Conservation (phyloP, 2,888 invertebrate genomes). For the Byasa hedistus region DNA sequence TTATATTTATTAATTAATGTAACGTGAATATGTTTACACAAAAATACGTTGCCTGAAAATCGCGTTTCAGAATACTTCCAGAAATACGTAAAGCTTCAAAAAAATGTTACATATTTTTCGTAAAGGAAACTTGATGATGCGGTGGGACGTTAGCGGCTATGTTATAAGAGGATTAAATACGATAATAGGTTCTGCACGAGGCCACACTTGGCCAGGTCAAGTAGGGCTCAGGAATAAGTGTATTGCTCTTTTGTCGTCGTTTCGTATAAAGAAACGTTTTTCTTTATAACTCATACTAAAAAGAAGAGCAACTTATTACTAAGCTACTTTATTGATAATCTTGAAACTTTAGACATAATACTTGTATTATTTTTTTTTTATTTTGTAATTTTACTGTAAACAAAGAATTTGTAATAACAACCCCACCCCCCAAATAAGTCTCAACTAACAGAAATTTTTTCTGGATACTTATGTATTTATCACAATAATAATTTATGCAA, state of each 20-base stretch:
- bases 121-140: neutral
- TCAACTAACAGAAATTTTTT: too few relatives aligned
- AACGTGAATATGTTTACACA: neutral
- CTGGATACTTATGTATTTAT: too few relatives aligned
- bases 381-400: too few relatives aligned
- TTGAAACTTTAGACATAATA: too few relatives aligned
- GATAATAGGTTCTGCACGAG: constrained; percentile 33
- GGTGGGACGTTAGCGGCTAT: constrained; percentile 3
- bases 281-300: too few relatives aligned
- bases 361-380: too few relatives aligned
- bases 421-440: too few relatives aligned
- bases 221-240: constrained; percentile 29
- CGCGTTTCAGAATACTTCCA: neutral
- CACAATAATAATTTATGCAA: too few relatives aligned
- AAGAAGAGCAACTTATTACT: too few relatives aligned
- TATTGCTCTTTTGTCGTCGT: constrained; percentile 15
- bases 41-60: neutral
- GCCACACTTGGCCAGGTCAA: constrained; percentile 31
- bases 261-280: neutral
- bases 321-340: too few relatives aligned
- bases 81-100: too few relatives aligned
- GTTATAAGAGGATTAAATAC: constrained; percentile 34
- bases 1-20: neutral
- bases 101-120: neutral
- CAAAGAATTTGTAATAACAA: too few relatives aligned